Evolutionary conservation across 2,113 vertebrate genomes (phyloP), one percentile per base, ranked within the genome.

Genomic region (Percopsis transmontana): DNA sequence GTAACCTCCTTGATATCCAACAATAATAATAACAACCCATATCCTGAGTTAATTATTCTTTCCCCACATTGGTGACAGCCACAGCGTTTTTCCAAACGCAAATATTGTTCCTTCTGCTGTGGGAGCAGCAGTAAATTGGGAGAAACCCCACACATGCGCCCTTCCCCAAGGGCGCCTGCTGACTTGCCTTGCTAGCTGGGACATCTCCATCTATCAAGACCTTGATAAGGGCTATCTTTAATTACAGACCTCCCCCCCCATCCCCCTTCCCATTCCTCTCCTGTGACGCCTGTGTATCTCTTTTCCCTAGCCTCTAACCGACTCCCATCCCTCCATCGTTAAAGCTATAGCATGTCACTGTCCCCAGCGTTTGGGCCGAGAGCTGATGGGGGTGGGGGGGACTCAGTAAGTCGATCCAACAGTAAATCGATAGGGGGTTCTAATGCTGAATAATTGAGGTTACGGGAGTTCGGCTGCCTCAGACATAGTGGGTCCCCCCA

Each of bases 361-460:
- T 87, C 80, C 84, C 89, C 74, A 39, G 51, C 72, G 80, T 80
- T 68, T 21, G 58, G 40, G 57, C 45, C 24, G 18, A 53, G 51
- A 21, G 16, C 15, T 50, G 15, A 2, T 19, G 51, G 19, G 2
- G 19, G 51, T 11, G 19, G 21, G 20, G 42, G 15, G 74, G 80
- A 87, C 86, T 85, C 81, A 66, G 90, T 91, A 90, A 92, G 86
- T 91, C 81, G 86, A 90, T 89, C 86, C 87, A 92, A 90, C 90
- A 89, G 89, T 84, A 91, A 92, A 92, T 92, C 91, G 88, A 92
- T 92, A 85, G 68, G 70, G 47, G 64, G 65, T 79, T 80, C 90
- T 93, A 92, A 93, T 92, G 90, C 85, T 91, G 90, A 92, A 92
- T 93, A 93, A 93, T 92, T 91, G 90, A 90, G 88, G 87, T 91